Conservation (phyloP, 1,140 invertebrate genomes). For the Aphaenogaster rudis region DNA sequence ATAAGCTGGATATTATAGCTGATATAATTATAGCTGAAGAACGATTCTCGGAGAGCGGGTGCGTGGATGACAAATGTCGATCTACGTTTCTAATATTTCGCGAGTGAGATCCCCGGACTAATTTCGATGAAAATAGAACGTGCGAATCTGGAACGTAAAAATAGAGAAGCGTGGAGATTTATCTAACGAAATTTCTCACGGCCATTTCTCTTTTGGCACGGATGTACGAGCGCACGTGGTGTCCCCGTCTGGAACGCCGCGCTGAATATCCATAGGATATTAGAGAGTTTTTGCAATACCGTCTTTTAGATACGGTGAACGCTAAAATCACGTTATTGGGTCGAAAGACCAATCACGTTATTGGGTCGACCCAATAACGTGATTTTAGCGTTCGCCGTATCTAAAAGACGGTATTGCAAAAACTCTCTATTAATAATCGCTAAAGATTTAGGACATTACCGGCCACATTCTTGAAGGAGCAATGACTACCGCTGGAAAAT, state of each 20-base stretch:
- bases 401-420: no score
- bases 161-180: slow-evolving; percentile 29
- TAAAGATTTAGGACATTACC: not conserved
- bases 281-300: no score
- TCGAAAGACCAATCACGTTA: no score
- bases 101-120: not conserved
- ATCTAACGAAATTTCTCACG: slow-evolving; percentile 35
- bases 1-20: not conserved
- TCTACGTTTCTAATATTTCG: not conserved
- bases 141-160: slow-evolving; percentile 19
- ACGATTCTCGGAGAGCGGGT: not conserved
- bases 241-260: not conserved
- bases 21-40: not conserved
- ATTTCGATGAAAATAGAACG: slow-evolving; percentile 25
- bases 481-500: not conserved
- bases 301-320: no score
- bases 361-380: no score
- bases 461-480: not conserved
- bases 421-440: not conserved
- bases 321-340: no score
- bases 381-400: no score
- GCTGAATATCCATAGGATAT: not conserved
- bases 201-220: not conserved
- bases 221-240: not conserved
- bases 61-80: not conserved